Evolutionary conservation across 1,140 invertebrate species (phyloP).

Genomic region (Drosophila santomea): DNA sequence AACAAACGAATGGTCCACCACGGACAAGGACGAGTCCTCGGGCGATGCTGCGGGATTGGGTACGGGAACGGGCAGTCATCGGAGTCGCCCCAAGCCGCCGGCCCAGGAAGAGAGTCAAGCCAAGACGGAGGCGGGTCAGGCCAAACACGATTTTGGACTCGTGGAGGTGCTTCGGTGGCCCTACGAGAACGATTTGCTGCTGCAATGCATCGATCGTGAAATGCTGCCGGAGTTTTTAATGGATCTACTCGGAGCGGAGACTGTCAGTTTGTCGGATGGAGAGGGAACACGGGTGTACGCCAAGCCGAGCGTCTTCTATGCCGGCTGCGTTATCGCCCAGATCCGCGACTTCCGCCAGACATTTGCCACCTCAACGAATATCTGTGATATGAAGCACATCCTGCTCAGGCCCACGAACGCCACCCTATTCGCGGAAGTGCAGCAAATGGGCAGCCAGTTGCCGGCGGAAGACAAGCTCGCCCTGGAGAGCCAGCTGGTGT

Average conservation of each 20-base stretch:
- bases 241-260: slow-evolving; percentile 92
- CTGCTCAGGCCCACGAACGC: slow-evolving; percentile 94
- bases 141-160: slow-evolving; percentile 86
- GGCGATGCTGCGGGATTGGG: slow-evolving; percentile 19
- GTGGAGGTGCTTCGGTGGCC: slow-evolving; percentile 91
- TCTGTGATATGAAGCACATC: slow-evolving; percentile 93
- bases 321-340: slow-evolving; percentile 96
- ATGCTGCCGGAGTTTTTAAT: slow-evolving; percentile 94
- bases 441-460: slow-evolving; percentile 67
- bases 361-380: slow-evolving; percentile 88
- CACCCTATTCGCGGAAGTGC: slow-evolving; percentile 86
- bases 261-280: slow-evolving; percentile 84
- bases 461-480: slow-evolving; percentile 90
- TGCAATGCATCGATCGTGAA: slow-evolving; percentile 93
- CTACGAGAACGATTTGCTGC: slow-evolving; percentile 91
- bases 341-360: slow-evolving; percentile 94
- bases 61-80: slow-evolving; percentile 15
- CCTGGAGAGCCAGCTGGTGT: slow-evolving; percentile 92
- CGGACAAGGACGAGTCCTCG: slow-evolving; percentile 23
- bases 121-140: slow-evolving; percentile 25
- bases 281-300: slow-evolving; percentile 72
- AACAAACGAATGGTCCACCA: slow-evolving; percentile 64
- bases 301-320: slow-evolving; percentile 92
- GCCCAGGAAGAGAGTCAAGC: slow-evolving; percentile 30
- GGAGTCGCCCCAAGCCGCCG: slow-evolving; percentile 54